These are phyloP conservation scores for Diadegma fenestrale DNA, from an alignment of 2,888 invertebrate species.

Conservation along the genomic window DNA sequence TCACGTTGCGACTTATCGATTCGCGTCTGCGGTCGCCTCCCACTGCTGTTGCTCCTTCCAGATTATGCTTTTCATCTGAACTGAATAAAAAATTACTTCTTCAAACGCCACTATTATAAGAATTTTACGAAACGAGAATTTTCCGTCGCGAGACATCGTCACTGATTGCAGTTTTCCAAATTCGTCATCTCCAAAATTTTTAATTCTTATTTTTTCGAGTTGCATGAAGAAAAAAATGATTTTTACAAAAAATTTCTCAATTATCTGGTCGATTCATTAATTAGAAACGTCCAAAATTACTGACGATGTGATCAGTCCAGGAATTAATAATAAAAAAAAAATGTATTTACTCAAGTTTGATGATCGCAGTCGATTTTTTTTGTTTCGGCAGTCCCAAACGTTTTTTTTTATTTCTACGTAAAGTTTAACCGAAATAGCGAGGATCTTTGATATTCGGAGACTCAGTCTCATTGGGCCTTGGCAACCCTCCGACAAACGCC, in stretches of 20 bases:
- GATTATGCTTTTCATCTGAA: conserved; percentile 53
- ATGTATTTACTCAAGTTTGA: conserved; percentile 4
- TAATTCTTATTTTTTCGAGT: neutral
- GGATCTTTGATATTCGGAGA: conserved; percentile 4
- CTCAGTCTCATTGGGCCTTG: conserved; percentile 12
- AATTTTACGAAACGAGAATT: neutral
- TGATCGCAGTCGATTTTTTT: neutral
- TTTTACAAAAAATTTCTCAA: neutral
- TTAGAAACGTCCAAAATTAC: neutral
- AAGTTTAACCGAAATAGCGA: conserved; percentile 11
- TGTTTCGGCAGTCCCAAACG: neutral
- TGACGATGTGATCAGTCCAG: neutral
- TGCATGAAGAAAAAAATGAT: neutral
- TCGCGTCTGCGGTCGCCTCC: conserved; percentile 64
- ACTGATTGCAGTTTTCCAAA: neutral
- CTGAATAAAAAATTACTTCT: conserved; percentile 27
- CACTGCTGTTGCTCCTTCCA: conserved; percentile 57
- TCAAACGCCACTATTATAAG: neutral
- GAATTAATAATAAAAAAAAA: neutral
- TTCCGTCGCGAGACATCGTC: neutral
- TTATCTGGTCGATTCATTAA: neutral
- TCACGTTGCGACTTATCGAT: conserved; percentile 67
- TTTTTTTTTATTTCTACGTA: neutral
- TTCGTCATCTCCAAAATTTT: neutral
- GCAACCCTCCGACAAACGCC: conserved; percentile 7